phyloP scores from a whole-genome alignment of 2,888 invertebrate species.

The Xanthia togata region DNA sequence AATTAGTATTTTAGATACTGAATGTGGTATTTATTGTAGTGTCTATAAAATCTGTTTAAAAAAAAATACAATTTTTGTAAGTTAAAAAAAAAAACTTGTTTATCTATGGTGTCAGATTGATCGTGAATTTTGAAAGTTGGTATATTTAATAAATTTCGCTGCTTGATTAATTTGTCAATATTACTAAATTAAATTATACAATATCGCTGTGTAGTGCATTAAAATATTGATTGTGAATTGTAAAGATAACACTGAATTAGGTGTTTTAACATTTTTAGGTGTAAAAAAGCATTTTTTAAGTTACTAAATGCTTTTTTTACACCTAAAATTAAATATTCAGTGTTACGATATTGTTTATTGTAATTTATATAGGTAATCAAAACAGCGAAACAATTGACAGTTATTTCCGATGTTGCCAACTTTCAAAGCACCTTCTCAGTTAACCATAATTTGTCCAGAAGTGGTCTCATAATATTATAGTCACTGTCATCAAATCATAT shows the following conservation, averaged over 20 bases:
- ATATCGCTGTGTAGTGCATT: not conserved
- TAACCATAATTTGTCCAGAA: not conserved
- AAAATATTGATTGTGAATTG: not conserved
- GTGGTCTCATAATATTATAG: not conserved
- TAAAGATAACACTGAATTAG: not conserved
- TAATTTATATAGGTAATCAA: not conserved
- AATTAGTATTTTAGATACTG: not conserved
- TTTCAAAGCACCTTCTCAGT: not conserved
- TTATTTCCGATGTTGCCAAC: not conserved
- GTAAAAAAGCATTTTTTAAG: not conserved
- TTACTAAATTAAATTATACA: not conserved
- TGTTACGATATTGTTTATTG: not conserved
- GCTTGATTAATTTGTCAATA: not conserved
- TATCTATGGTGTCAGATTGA: not conserved
- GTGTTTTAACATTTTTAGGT: not conserved
- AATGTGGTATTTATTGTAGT: not conserved
- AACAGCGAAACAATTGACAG: not conserved
- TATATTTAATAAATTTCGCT: not conserved
- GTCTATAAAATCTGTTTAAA: not conserved
- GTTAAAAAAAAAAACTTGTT: not conserved
- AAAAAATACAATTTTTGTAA: slow-evolving; percentile 4
- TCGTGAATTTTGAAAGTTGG: not conserved
- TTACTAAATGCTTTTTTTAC: not conserved
- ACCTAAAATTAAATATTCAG: not conserved
- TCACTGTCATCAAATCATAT: not conserved